These are phyloP conservation scores for Myotis pilosus DNA, from an alignment of 2,797 vertebrate genomes.

Conservation along the genomic window DNA sequence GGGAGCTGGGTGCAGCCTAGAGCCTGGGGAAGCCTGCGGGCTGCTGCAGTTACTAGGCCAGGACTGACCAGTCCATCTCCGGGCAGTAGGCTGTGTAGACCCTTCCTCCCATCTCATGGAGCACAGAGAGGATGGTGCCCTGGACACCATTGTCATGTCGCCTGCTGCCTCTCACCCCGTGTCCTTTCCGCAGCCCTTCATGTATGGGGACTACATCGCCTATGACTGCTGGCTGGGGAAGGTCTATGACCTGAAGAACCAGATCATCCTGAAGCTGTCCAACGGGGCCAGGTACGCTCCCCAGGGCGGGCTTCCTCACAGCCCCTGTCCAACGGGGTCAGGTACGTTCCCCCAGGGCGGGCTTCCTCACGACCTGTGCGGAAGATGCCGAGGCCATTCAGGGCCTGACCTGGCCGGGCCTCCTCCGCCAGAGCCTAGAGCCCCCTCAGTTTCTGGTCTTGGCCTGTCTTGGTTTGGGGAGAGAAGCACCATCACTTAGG, in stretches of 20 bases:
- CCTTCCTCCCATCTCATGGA: neutral
- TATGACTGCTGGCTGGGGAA: constrained; percentile 99
- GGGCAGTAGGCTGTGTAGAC: fast-evolving
- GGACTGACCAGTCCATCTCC: fast-evolving
- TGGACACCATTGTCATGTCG: fast-evolving
- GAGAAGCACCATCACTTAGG: neutral
- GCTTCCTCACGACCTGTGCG: too few relatives aligned
- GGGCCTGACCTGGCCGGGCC: neutral
- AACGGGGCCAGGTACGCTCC: constrained; percentile 94
- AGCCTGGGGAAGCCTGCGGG: neutral
- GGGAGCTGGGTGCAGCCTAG: neutral
- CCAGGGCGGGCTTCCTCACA: fast-evolving
- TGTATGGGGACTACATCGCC: constrained; percentile 98
- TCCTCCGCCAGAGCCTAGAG: neutral
- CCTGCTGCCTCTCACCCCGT: neutral
- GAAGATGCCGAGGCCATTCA: neutral
- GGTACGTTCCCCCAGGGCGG: too few relatives aligned
- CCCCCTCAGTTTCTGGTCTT: neutral
- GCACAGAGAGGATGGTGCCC: too few relatives aligned
- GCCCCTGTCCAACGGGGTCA: too few relatives aligned
- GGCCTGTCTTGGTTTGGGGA: neutral
- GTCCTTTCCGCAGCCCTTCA: constrained; percentile 89
- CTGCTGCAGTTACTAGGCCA: neutral
- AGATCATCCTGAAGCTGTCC: constrained; percentile 97
- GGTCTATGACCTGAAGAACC: constrained; percentile 97